A percentile compares a stretch with the other conserved stretches of the same genome.
phyloP scores from a whole-genome alignment of 1,140 invertebrate species.

The Caerostris extrusa region DNA sequence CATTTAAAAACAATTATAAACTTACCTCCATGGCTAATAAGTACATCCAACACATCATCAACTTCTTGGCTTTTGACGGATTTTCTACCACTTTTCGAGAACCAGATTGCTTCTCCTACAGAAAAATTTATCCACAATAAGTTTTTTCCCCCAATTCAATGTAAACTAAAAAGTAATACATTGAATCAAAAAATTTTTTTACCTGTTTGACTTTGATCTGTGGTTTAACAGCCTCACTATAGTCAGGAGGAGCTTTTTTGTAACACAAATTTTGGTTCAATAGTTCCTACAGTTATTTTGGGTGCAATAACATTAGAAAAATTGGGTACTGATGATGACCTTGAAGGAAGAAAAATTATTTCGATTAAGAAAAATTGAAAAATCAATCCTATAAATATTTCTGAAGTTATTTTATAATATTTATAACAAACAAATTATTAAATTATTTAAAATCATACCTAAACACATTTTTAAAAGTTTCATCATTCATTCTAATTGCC shows the following conservation, averaged over 20 bases:
- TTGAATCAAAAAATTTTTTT: neutral
- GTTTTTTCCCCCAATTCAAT: neutral
- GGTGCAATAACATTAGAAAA: slow-evolving; percentile 80
- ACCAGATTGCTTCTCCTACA: slow-evolving; percentile 50
- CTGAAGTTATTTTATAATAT: no score
- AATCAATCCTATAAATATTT: no score
- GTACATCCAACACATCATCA: slow-evolving; percentile 96
- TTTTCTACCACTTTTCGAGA: slow-evolving; percentile 75
- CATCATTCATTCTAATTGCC: no score
- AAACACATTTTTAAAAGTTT: no score
- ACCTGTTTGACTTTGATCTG: slow-evolving; percentile 64
- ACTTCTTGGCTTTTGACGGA: slow-evolving; percentile 92
- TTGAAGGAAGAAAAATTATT: slow-evolving; percentile 74
- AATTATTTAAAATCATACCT: no score
- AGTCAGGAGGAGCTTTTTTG: slow-evolving; percentile 85
- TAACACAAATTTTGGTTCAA: slow-evolving; percentile 79
- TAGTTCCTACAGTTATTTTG: slow-evolving; percentile 33
- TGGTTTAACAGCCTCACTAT: slow-evolving; percentile 87
- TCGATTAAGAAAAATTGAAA: no score
- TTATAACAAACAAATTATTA: no score
- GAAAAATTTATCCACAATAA: neutral
- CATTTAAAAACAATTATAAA: neutral
- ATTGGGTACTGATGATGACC: slow-evolving; percentile 83
- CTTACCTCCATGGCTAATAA: slow-evolving; percentile 92
- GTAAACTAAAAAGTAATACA: neutral